Conservation (phyloP, 1,140 invertebrate genomes). For the Drosophila pachea region DNA sequence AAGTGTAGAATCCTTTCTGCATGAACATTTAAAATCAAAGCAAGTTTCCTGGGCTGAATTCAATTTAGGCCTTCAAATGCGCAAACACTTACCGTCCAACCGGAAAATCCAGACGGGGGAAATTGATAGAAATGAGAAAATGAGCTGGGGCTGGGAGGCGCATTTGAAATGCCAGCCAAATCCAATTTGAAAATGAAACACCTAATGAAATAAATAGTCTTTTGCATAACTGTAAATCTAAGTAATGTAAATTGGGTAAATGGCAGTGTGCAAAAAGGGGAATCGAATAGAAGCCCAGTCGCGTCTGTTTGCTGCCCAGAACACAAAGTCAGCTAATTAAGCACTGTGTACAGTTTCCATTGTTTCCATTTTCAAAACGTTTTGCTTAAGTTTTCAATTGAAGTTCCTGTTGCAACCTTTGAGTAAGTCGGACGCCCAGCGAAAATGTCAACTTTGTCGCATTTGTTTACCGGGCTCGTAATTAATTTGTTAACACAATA, state of each 20-base stretch:
- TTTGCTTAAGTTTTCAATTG: constrained; percentile 17
- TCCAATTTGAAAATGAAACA: constrained; percentile 24
- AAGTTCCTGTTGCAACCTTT: constrained; percentile 15
- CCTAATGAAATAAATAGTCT: constrained; percentile 14
- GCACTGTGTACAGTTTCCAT: not conserved
- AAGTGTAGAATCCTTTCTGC: too few relatives aligned
- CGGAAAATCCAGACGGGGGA: not conserved
- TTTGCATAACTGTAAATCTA: constrained; percentile 18
- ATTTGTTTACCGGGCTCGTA: constrained; percentile 58
- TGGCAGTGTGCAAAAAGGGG: not conserved
- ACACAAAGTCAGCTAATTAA: constrained; percentile 3
- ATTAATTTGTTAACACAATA: constrained; percentile 69
- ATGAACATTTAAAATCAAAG: too few relatives aligned
- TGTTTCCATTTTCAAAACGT: constrained; percentile 14
- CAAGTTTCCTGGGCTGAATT: too few relatives aligned
- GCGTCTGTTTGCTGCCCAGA: constrained; percentile 2
- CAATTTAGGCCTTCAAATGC: not conserved
- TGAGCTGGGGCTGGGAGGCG: not conserved
- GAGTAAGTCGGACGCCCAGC: constrained; percentile 35
- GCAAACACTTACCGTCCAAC: not conserved
- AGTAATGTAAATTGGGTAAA: constrained; percentile 12
- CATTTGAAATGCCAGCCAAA: constrained; percentile 3
- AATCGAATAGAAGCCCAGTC: not conserved
- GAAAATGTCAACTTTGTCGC: constrained; percentile 52
- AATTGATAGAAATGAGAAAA: not conserved